Conservation (phyloP, 2,113 vertebrate genomes). For the Sinocyclocheilus rhinocerous region DNA sequence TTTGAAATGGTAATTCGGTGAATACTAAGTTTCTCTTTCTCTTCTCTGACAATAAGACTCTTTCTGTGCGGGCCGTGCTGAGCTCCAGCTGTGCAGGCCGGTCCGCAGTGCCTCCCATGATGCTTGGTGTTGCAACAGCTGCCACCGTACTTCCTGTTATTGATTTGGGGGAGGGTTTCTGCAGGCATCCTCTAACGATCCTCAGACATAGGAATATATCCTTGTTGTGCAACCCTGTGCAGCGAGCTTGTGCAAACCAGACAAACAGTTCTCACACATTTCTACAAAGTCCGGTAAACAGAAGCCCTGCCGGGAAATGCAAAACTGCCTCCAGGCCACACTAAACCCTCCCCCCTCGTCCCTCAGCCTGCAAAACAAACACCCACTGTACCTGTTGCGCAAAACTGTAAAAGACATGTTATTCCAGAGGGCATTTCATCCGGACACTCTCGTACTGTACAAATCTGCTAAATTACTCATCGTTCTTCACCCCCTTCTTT, state of each 20-base stretch:
- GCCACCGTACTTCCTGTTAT: slow-evolving; percentile 58
- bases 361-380: slow-evolving; percentile 7
- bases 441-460: neutral
- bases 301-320: neutral
- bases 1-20: slow-evolving; percentile 49
- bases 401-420: slow-evolving; percentile 8
- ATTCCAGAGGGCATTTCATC: neutral
- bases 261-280: slow-evolving; percentile 21
- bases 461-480: slow-evolving; percentile 25
- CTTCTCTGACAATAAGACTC: slow-evolving; percentile 50
- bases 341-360: no score
- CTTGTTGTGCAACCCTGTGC: slow-evolving; percentile 7
- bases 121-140: slow-evolving; percentile 69
- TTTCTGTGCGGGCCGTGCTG: slow-evolving; percentile 43
- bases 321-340: neutral
- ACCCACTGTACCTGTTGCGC: slow-evolving; percentile 3
- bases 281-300: slow-evolving; percentile 26
- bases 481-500: neutral
- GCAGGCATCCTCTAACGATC: slow-evolving; percentile 1
- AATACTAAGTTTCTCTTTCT: slow-evolving; percentile 16
- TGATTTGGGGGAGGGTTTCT: slow-evolving; percentile 20
- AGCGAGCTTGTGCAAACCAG: neutral
- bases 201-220: neutral
- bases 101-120: slow-evolving; percentile 54
- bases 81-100: slow-evolving; percentile 55